Percentiles rank a stretch among this genome's conserved stretches.
These are phyloP conservation scores for Ptychobarbus kaznakovi DNA, from an alignment of 2,797 vertebrate species.

Conservation along the genomic window DNA sequence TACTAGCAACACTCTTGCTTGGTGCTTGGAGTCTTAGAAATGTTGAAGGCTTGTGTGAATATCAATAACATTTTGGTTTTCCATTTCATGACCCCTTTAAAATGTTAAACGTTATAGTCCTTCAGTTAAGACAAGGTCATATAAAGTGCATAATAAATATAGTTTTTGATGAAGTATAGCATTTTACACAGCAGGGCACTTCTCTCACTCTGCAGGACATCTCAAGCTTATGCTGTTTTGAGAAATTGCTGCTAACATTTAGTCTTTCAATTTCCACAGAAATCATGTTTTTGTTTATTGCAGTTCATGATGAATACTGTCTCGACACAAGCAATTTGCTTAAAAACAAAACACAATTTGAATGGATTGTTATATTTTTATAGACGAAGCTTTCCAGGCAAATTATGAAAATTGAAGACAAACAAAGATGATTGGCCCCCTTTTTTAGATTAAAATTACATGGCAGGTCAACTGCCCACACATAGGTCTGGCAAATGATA, in stretches of 20 bases:
- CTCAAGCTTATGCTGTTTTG: slow-evolving; percentile 1
- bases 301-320: neutral
- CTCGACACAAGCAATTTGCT: neutral
- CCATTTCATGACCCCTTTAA: neutral
- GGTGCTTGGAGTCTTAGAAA: neutral
- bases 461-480: neutral
- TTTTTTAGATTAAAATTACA: neutral
- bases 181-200: neutral
- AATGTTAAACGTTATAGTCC: neutral
- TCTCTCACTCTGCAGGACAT: neutral
- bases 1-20: too few relatives aligned
- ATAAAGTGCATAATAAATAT: neutral
- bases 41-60: neutral
- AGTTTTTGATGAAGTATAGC: neutral
- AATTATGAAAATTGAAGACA: neutral
- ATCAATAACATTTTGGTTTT: neutral
- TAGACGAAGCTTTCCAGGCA: neutral
- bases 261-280: slow-evolving; percentile 17
- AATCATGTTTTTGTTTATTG: neutral
- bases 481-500: slow-evolving; percentile 1
- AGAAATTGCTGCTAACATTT: slow-evolving; percentile 12
- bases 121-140: neutral
- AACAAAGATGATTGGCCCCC: neutral
- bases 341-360: neutral
- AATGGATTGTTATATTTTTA: slow-evolving; percentile 11